Evolutionary conservation across 2,888 invertebrate species (phyloP).

Genomic region (Plebejus argus): DNA sequence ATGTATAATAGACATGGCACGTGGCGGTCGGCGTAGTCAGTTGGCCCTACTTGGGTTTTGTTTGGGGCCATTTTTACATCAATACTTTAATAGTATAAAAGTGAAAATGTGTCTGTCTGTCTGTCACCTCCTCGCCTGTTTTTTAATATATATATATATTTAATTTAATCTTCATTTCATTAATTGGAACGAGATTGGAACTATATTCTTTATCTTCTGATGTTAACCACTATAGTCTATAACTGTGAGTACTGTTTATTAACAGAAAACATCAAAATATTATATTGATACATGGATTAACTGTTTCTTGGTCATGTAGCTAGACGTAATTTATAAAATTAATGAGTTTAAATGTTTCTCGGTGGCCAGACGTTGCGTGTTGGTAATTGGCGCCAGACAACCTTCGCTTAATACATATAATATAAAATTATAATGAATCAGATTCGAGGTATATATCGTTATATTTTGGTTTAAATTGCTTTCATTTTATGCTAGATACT

Average conservation of each 20-base stretch:
- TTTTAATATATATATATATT: no score
- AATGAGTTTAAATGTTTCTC: conserved; percentile 1
- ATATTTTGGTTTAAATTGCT: not conserved
- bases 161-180: no score
- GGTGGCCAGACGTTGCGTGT: conserved; percentile 7
- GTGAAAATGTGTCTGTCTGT: no score
- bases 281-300: not conserved
- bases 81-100: no score
- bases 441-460: not conserved
- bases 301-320: not conserved
- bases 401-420: not conserved
- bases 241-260: no score
- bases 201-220: not conserved
- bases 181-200: no score
- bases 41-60: no score
- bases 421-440: not conserved
- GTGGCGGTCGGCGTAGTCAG: no score
- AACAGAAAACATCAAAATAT: no score
- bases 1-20: no score
- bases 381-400: conserved; percentile 9
- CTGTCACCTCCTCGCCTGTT: no score
- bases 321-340: not conserved
- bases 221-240: not conserved
- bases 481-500: not conserved
- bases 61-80: no score